A percentile compares a stretch with the other conserved stretches of the same genome.
Conservation (phyloP, 1,140 invertebrate genomes). For the Zaprionus gabonicus region DNA sequence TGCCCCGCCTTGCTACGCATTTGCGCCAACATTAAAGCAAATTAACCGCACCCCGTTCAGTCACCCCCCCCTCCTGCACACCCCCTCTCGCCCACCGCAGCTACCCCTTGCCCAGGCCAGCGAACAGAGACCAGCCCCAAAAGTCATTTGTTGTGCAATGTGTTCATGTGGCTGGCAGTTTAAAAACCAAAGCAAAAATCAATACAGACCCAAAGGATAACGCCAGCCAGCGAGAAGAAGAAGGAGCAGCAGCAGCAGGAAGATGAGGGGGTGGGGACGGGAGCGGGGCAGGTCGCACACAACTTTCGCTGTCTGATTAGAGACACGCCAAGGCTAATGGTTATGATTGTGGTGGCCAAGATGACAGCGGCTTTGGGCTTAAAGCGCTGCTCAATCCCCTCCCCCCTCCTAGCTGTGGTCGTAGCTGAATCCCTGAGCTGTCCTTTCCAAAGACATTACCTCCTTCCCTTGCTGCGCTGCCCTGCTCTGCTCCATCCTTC, state of each 20-base stretch:
- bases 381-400: slow-evolving; percentile 28
- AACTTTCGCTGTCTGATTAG: slow-evolving; percentile 77
- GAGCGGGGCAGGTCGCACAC: background rate
- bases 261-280: background rate
- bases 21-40: slow-evolving; percentile 78
- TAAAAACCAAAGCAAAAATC: slow-evolving; percentile 83
- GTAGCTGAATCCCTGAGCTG: slow-evolving; percentile 23
- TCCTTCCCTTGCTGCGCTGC: background rate
- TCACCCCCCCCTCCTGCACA: background rate
- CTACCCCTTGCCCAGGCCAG: background rate
- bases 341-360: slow-evolving; percentile 81
- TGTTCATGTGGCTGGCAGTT: slow-evolving; percentile 81
- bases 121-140: slow-evolving; percentile 49
- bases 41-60: slow-evolving; percentile 78
- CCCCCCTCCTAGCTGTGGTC: background rate
- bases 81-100: too few species aligned
- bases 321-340: slow-evolving; percentile 79
- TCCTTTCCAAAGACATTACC: slow-evolving; percentile 48
- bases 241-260: background rate
- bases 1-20: slow-evolving; percentile 36
- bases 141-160: slow-evolving; percentile 83
- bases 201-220: slow-evolving; percentile 66
- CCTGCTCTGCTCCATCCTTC: background rate
- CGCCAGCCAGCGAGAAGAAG: background rate
- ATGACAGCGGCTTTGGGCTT: slow-evolving; percentile 75